Evolutionary conservation across 2,888 invertebrate genomes (phyloP), one percentile per base, ranked within the genome.

Genomic region (Aplocera efformata): DNA sequence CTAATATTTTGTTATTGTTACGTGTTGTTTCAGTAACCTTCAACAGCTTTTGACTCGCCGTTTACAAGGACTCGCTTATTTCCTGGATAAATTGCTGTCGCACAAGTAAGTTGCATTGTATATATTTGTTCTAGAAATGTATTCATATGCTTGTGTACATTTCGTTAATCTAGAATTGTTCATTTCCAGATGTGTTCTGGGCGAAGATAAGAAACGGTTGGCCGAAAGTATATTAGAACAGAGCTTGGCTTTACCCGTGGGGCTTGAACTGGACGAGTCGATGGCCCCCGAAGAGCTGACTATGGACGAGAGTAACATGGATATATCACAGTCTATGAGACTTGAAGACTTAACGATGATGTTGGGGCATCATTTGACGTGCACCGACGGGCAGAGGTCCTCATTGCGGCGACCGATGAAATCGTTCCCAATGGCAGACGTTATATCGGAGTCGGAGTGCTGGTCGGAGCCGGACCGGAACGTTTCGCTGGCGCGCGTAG

Each of bases 381-480:
- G 83, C 44, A 63, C 63, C 41, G 79, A 79, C 25, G 79, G 82
- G 20, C 56, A 54, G 60, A 68, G 62, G 50, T 58, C 55, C 42
- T 70, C 67, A 0, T 50, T 55, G 6, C 66, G 56, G 36, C 79
- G 66, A 53, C 50, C 64, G 17, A 37, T 63, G 4, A 72, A 67
- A 55, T 60, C 66, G 42, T 65, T 72, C 30, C 77, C 81, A 20
- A 78, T 75, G 58, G 76, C 76, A 3, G 86, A 88, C 53, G 37
- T 72, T 8, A 72, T 79, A 42, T 86, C 88, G 0, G 96, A 96
- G 66, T 95, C 95, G 0, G 96, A 96, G 68, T 92, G 94, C 21
- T 96, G 96, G 93, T 96, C 96, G 0, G 96, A 96, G 66, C 96
- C 96, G 0, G 96, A 96, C 67, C 89, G 95, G 29, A 92, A 91